Evolutionary conservation across 2,888 invertebrate genomes (phyloP).

Genomic region (Prenolepis imparis): DNA sequence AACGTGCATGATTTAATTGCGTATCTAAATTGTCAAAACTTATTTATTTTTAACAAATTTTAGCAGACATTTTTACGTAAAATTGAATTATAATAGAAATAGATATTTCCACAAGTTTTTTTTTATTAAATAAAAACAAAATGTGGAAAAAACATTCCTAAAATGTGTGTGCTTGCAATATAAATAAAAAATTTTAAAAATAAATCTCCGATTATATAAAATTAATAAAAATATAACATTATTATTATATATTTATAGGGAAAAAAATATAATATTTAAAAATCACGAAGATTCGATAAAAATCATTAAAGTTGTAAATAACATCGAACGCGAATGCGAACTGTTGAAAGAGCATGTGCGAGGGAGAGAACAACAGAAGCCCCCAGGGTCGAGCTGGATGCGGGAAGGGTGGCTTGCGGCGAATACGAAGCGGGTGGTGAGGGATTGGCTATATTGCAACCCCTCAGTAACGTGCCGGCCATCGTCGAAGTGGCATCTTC

Average conservation of each 20-base stretch:
- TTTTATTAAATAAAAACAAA: neutral
- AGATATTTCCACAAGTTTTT: neutral
- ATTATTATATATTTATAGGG: neutral
- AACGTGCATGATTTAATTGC: neutral
- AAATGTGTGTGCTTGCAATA: neutral
- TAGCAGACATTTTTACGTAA: neutral
- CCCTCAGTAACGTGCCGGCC: slow-evolving; percentile 73
- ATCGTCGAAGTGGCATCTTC: slow-evolving; percentile 55
- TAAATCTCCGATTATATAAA: neutral
- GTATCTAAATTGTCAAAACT: neutral
- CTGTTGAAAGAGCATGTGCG: slow-evolving; percentile 68
- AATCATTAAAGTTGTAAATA: slow-evolving; percentile 9
- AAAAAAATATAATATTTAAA: neutral
- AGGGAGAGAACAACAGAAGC: slow-evolving; percentile 48
- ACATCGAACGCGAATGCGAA: neutral
- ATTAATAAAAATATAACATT: neutral
- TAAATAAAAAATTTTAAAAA: neutral
- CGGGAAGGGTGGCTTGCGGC: slow-evolving; percentile 26
- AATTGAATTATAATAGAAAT: neutral
- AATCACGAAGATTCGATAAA: neutral
- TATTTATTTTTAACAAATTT: neutral
- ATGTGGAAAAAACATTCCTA: neutral
- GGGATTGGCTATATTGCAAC: slow-evolving; percentile 61
- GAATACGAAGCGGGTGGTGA: slow-evolving; percentile 47
- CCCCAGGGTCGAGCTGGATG: slow-evolving; percentile 38